A percentile compares a stretch with the other conserved stretches of the same genome.
Evolutionary conservation across 2,888 invertebrate genomes (phyloP).

Genomic region (Rhagophthalmus giganteus): DNA sequence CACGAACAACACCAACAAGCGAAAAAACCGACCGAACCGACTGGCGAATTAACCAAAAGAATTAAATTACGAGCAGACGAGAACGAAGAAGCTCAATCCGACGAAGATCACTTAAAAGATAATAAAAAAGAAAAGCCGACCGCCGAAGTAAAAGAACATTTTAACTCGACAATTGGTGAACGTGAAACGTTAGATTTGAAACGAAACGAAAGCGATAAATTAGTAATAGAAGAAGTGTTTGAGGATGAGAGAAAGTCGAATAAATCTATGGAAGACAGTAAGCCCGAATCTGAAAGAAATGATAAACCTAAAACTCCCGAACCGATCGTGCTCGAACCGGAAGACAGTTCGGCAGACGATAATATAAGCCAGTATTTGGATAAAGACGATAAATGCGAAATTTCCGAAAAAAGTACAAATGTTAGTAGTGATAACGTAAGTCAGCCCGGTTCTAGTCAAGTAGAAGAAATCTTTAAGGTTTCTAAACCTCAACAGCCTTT

Average conservation of each 20-base stretch:
- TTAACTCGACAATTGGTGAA: no score
- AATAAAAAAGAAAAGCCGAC: neutral
- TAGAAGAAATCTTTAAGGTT: slow-evolving; percentile 2
- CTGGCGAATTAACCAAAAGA: neutral
- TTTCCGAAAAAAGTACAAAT: slow-evolving; percentile 12
- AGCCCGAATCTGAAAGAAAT: slow-evolving; percentile 5
- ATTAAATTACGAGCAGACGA: neutral
- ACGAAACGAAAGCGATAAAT: slow-evolving; percentile 16
- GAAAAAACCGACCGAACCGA: slow-evolving; percentile 3
- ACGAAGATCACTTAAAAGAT: neutral
- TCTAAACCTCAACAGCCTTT: no score
- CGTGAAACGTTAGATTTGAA: no score
- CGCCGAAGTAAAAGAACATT: no score
- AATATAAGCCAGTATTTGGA: slow-evolving; percentile 54
- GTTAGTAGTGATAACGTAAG: slow-evolving; percentile 14
- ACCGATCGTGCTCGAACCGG: slow-evolving; percentile 40
- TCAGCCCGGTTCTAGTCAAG: slow-evolving; percentile 4
- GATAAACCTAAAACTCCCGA: slow-evolving; percentile 17
- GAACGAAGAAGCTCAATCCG: neutral
- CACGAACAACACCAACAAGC: slow-evolving; percentile 9
- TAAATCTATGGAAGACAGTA: slow-evolving; percentile 3
- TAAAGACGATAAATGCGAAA: slow-evolving; percentile 43
- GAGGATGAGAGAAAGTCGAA: slow-evolving; percentile 11
- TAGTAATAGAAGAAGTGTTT: slow-evolving; percentile 15
- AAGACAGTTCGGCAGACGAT: slow-evolving; percentile 49